These are phyloP conservation scores for Neopipo cinnamomea DNA, from an alignment of 2,113 vertebrate genomes.

Conservation along the genomic window DNA sequence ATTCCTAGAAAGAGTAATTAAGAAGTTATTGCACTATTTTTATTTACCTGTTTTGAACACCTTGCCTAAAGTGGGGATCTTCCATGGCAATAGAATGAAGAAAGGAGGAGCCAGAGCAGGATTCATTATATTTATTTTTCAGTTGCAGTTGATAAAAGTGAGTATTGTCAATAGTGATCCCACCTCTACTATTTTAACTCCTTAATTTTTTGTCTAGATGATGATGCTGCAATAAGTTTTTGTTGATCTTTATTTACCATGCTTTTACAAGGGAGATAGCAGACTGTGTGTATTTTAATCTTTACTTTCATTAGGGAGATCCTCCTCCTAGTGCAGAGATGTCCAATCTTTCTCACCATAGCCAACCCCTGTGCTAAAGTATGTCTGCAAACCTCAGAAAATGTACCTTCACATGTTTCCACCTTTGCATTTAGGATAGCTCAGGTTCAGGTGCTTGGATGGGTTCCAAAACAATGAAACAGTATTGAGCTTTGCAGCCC, in stretches of 20 bases:
- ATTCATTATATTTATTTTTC: background rate
- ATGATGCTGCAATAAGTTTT: background rate
- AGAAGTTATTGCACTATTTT: conserved; percentile 9
- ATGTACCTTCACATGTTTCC: background rate
- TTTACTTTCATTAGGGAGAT: background rate
- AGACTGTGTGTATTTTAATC: background rate
- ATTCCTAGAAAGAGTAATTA: conserved; percentile 7
- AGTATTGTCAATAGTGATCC: background rate
- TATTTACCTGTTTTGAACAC: background rate
- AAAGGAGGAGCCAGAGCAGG: background rate
- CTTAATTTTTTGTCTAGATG: background rate
- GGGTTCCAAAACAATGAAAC: background rate
- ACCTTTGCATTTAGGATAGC: background rate
- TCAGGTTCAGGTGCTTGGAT: background rate
- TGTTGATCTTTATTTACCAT: background rate
- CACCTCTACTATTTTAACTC: background rate
- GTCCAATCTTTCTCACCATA: background rate
- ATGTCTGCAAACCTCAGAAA: background rate
- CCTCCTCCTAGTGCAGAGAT: background rate
- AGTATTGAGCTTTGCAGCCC: background rate
- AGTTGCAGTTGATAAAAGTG: background rate
- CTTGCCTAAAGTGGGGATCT: background rate
- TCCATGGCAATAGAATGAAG: background rate
- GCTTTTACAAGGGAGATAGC: background rate
- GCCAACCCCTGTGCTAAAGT: background rate